A percentile compares a stretch with the other conserved stretches of the same genome.
These are phyloP conservation scores for Triplophysa bombifrons DNA, from an alignment of 2,797 vertebrate species.

Conservation along the genomic window DNA sequence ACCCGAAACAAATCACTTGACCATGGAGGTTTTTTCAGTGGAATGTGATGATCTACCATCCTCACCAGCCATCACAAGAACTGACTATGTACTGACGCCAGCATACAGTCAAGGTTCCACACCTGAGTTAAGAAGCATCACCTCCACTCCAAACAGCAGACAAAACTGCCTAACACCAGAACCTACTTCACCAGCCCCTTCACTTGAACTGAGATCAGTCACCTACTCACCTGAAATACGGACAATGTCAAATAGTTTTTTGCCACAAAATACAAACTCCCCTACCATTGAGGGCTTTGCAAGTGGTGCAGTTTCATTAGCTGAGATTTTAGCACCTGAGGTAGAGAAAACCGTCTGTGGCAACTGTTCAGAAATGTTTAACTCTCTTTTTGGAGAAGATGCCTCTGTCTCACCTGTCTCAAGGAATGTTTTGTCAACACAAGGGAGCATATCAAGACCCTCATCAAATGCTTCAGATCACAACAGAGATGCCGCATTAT, in stretches of 20 bases:
- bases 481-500: conserved; percentile 10
- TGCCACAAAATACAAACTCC: conserved; percentile 53
- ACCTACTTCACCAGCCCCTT: conserved; percentile 32
- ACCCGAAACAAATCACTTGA: conserved; percentile 1
- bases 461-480: conserved; percentile 16
- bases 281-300: conserved; percentile 53
- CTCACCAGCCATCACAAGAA: not conserved
- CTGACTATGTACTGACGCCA: conserved; percentile 20
- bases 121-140: conserved; percentile 54
- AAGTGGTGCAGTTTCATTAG: conserved; percentile 48
- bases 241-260: conserved; percentile 52
- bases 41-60: conserved; percentile 52
- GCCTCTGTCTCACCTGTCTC: conserved; percentile 33
- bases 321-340: conserved; percentile 28
- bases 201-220: conserved; percentile 53
- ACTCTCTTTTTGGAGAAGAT: conserved; percentile 41
- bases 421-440: conserved; percentile 13
- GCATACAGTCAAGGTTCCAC: conserved; percentile 58
- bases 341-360: not conserved
- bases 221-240: conserved; percentile 64
- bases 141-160: conserved; percentile 53
- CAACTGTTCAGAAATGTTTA: conserved; percentile 39
- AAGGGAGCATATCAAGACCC: conserved; percentile 20
- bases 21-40: conserved; percentile 54
- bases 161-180: conserved; percentile 61